Conservation (phyloP, 2,113 vertebrate genomes). For the Tylochromis polylepis region DNA sequence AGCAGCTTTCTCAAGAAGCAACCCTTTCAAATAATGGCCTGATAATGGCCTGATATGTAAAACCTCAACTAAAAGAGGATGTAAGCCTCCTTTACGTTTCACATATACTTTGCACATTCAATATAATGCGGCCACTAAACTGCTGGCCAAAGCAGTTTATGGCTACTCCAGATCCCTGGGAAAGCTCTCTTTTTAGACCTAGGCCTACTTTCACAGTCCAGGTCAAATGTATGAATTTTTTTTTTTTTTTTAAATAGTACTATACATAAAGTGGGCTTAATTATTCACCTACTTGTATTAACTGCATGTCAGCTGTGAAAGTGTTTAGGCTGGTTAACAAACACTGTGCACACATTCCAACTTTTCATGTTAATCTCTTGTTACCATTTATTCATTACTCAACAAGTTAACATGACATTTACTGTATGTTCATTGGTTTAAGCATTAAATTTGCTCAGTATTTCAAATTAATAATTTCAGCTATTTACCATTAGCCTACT, state of each 20-base stretch:
- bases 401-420: background rate
- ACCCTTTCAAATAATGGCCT: background rate
- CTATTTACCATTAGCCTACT: background rate
- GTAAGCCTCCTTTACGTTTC: background rate
- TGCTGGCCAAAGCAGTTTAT: background rate
- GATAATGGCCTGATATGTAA: background rate
- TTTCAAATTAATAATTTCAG: no score
- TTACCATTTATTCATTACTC: background rate
- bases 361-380: background rate
- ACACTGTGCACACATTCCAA: background rate
- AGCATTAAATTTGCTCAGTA: background rate
- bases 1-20: background rate
- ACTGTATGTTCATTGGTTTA: background rate
- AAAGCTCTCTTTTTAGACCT: background rate
- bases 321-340: background rate
- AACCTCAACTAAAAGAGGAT: background rate
- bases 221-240: background rate
- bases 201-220: background rate
- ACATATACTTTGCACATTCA: no score
- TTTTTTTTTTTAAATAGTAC: background rate
- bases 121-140: background rate
- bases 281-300: accelerated
- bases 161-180: background rate
- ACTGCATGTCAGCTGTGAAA: background rate
- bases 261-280: background rate